Evolutionary conservation across 2,888 invertebrate genomes (phyloP), one percentile per base, ranked within the genome.

Genomic region (Tortrix viridana): DNA sequence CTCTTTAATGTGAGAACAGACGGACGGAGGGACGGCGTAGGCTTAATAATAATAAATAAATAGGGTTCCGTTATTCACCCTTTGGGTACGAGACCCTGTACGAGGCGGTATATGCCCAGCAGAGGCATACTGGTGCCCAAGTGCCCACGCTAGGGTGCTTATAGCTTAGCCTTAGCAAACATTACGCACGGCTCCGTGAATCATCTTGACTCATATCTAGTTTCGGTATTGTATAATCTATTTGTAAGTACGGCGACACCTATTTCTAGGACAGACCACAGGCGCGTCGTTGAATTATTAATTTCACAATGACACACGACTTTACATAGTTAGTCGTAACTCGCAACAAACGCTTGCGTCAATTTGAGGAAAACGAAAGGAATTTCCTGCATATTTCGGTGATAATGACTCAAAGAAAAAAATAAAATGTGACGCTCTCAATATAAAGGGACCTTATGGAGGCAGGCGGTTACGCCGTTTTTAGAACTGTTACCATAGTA

Each of bases 241-340:
- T 81, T 80, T 73, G 79, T 74, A 80, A 62, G 72, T 76, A 65
- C 59, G 19, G 23, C 44, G 32, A 50, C 56, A 48, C 54, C 56
- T 23, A 46, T 48, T 79, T 76, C 74, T 81, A 74, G 79, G 82
- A 76, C 77, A 73, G 69, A 79, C 82, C 81, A 54, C 80, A 78
- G 67, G 60, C 67, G 55, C 47, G 62, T 32, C 38, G 38, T 59
- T 80, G 77, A 82, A 82, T 82, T 70, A 81, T 82, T 74, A 67
- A 82, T 78, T 53, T 74, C 37, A 18, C 37, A 72, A 70, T 69
- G 48, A 65, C 58, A 57, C 47, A 54, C 32, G 19, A 12, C 18
- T 7, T 22, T 37, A 19, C 44, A 44, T 48, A 19, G 14, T 16
- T n/a, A n/a, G n/a, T n/a, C n/a, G n/a, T n/a, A n/a, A n/a, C n/a